Base-by-base conservation (phyloP, 2,797 vertebrate genomes). In the Sphenodon punctatus region DNA sequence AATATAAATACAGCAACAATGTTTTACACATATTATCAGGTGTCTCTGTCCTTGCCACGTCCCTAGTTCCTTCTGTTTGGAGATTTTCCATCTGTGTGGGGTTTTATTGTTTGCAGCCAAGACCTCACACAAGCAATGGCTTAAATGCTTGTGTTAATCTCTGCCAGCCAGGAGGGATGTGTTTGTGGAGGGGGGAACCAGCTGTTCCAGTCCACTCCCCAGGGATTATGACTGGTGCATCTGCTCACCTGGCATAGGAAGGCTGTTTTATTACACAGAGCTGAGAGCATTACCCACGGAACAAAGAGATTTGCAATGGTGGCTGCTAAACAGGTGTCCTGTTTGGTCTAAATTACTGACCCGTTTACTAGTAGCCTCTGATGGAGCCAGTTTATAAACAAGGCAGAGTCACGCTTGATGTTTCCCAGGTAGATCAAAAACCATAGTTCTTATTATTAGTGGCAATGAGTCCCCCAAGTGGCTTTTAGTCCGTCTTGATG, bases 181-280 rank as follows among this genome's bases (percentile, higher is more conserved):
- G 30, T 23, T 72, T 4, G 2, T 20, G 10, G n/a, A 60, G 6
- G 12, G 8, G 56, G 43, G 81, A 42, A 19, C 14, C 2, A 34
- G 30, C 39, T 8, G 4, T 73, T 61, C 55, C 46, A 12, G 17
- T 8, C 9, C 7, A 10, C 2, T 2, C 45, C 19, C 8, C 58
- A 32, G 10, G 4, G 3, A 25, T 68, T 11, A 17, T n/a, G 51
- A 13, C 1, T 45, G 61, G 27, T 25, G 6, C 2, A 22, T 80
- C 51, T 65, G 41, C 64, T 77, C 51, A 56, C 8, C n/a, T 71
- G 65, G 9, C 22, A 20, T 79, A 73, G 74, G 39, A 71, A 83
- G 76, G 38, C 16, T 70, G 5, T 48, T 78, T 67, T 43, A 23
- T 67, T 34, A 13, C 39, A 19, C 9, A 38, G 30, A 4, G 45